phyloP scores from a whole-genome alignment of 2,113 vertebrate species.

The Pangasianodon hypophthalmus region DNA sequence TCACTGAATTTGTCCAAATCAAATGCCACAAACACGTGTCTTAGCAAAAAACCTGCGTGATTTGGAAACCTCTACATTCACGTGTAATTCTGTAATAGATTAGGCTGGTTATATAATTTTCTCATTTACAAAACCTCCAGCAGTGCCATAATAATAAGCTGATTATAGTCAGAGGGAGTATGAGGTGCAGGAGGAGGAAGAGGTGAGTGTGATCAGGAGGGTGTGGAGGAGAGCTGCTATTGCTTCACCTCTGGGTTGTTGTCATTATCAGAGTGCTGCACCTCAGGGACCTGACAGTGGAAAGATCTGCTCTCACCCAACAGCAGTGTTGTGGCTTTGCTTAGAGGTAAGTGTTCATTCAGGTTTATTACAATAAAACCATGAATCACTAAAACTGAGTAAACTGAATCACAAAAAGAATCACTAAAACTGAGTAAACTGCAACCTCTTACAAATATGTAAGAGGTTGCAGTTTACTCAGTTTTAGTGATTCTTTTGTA shows the following conservation, averaged over 20 bases:
- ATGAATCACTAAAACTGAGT: too few species aligned
- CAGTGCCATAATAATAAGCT: constrained; percentile 5
- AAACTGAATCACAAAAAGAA: too few species aligned
- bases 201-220: constrained; percentile 11
- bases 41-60: neutral
- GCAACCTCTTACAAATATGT: too few species aligned
- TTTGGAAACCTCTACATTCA: constrained; percentile 4
- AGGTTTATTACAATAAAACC: neutral
- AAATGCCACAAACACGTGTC: neutral
- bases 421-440: too few species aligned
- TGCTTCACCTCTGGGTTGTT: constrained; percentile 23
- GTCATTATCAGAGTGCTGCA: neutral
- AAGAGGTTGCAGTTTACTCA: neutral
- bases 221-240: constrained; percentile 5
- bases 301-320: neutral
- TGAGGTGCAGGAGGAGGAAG: neutral
- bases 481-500: neutral
- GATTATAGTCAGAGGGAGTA: neutral
- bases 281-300: constrained; percentile 27
- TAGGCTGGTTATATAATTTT: neutral
- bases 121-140: neutral
- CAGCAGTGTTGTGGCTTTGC: constrained; percentile 11
- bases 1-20: neutral
- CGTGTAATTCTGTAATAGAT: neutral
- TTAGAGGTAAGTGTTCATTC: constrained; percentile 22